A percentile compares a stretch with the other conserved stretches of the same genome.
Evolutionary conservation across 64 coral and sea anemone species (phyloP).

Genomic region (Catalaphyllia jardinei): DNA sequence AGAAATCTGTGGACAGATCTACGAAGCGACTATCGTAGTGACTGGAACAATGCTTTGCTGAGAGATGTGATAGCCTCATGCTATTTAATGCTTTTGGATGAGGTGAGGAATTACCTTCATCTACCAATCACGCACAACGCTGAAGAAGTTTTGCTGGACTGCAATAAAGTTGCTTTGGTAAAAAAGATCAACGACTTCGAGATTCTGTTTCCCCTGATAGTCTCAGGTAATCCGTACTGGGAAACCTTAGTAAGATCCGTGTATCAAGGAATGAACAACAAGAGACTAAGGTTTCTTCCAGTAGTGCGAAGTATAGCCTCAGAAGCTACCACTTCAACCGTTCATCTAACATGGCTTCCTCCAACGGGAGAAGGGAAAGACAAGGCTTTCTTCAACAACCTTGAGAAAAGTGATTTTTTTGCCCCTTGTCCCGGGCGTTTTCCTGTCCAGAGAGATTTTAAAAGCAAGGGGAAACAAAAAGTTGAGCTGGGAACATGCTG

Average conservation of each 20-base stretch:
- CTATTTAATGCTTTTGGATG: conserved; percentile 67
- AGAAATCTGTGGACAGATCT: conserved; percentile 56
- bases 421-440: not conserved
- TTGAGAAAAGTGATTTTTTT: not conserved
- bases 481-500: not conserved
- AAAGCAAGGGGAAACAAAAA: not conserved
- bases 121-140: conserved; percentile 3
- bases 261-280: conserved; percentile 26
- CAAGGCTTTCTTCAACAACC: conserved; percentile 42
- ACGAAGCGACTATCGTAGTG: not conserved
- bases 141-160: not conserved
- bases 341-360: conserved; percentile 26
- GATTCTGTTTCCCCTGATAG: conserved; percentile 39
- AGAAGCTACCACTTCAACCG: too few relatives aligned
- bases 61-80: conserved; percentile 72
- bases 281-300: conserved; percentile 20
- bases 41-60: conserved; percentile 68
- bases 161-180: not conserved
- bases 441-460: not conserved
- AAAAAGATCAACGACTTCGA: conserved; percentile 10
- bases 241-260: conserved; percentile 37
- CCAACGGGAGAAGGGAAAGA: conserved; percentile 15
- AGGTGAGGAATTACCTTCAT: conserved; percentile 1
- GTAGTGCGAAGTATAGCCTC: not conserved
- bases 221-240: conserved; percentile 26